These are phyloP conservation scores for Acropora tenuis DNA, from an alignment of 64 coral and sea anemone genomes.

Conservation along the genomic window DNA sequence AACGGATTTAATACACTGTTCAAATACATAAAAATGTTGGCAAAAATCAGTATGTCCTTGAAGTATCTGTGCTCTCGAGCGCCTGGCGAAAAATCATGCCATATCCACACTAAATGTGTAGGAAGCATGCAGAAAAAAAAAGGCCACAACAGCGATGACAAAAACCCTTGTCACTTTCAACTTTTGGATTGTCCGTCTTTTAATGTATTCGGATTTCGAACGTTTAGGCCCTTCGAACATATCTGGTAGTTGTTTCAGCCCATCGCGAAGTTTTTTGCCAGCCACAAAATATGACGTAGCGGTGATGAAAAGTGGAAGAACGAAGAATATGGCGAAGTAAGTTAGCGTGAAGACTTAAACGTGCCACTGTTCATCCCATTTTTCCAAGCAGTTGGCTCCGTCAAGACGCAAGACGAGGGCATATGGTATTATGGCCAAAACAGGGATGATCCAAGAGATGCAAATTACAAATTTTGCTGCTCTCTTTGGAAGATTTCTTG, in stretches of 20 bases:
- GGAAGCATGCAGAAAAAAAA: constrained; percentile 73
- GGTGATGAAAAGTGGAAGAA: constrained; percentile 18
- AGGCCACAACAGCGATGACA: constrained; percentile 36
- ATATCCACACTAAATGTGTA: constrained; percentile 55
- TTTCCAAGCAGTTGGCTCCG: constrained; percentile 9
- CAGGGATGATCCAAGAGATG: not conserved
- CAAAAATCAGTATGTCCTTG: not conserved
- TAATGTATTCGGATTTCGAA: not conserved
- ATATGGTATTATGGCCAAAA: not conserved
- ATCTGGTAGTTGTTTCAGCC: not conserved
- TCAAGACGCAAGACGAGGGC: not conserved
- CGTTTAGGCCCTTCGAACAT: not conserved
- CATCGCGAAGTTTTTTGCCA: not conserved
- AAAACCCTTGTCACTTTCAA: not conserved
- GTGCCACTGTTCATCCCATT: not conserved
- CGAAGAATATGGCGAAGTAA: constrained; percentile 19
- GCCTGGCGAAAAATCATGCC: constrained; percentile 53
- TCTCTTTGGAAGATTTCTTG: not conserved
- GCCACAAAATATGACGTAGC: not conserved
- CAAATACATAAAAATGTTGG: constrained; percentile 58
- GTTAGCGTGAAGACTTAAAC: constrained; percentile 10
- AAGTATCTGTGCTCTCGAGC: not conserved
- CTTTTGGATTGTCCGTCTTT: constrained; percentile 43
- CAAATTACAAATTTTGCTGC: not conserved
- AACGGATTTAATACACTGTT: constrained; percentile 59